These are phyloP conservation scores for Theretra japonica DNA, from an alignment of 2,888 invertebrate genomes.

Conservation along the genomic window DNA sequence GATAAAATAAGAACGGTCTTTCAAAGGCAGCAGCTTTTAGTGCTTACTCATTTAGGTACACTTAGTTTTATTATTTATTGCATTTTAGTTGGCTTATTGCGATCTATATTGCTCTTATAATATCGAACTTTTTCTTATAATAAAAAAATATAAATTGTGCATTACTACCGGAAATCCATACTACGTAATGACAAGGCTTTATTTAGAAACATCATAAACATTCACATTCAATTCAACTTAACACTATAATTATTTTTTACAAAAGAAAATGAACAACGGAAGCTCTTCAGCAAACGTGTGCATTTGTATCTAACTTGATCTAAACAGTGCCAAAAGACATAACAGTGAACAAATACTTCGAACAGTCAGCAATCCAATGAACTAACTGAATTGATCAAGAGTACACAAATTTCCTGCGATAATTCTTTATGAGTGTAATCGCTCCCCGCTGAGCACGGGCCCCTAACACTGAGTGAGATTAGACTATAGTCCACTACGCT, in stretches of 20 bases:
- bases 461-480: too few relatives aligned
- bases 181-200: not conserved
- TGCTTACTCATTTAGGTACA: slow-evolving; percentile 34
- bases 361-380: not conserved
- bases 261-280: slow-evolving; percentile 10
- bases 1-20: not conserved
- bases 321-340: slow-evolving; percentile 3
- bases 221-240: not conserved
- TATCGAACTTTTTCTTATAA: not conserved
- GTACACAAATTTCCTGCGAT: too few relatives aligned
- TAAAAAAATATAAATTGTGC: too few relatives aligned
- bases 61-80: not conserved
- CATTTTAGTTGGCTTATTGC: not conserved
- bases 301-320: not conserved
- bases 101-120: not conserved
- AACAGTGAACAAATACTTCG: not conserved
- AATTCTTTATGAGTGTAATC: too few relatives aligned
- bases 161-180: not conserved
- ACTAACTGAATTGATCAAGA: not conserved
- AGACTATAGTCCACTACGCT: too few relatives aligned
- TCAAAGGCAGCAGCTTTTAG: slow-evolving; percentile 4
- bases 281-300: not conserved
- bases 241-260: not conserved
- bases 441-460: too few relatives aligned
- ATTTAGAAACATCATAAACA: too few relatives aligned